Evolutionary conservation across 2,888 invertebrate genomes (phyloP).

Genomic region (Zonitis immaculata): DNA sequence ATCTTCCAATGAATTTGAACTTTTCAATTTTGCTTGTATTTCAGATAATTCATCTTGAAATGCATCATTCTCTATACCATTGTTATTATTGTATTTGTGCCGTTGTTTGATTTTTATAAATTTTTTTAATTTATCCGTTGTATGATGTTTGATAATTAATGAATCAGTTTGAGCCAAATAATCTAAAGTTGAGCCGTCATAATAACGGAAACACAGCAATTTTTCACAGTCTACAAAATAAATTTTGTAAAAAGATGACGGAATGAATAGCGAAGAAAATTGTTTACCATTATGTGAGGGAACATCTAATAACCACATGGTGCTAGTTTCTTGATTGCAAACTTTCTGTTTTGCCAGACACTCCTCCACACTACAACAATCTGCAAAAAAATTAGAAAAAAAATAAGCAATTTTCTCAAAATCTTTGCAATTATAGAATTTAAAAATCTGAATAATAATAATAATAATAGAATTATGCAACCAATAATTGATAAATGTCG

Average conservation of each 20-base stretch:
- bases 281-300: slow-evolving; percentile 62
- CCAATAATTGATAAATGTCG: too few species aligned
- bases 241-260: too few species aligned
- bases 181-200: slow-evolving; percentile 60
- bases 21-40: slow-evolving; percentile 31
- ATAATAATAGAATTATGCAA: too few species aligned
- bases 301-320: slow-evolving; percentile 69
- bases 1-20: slow-evolving; percentile 43
- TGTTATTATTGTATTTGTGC: slow-evolving; percentile 32
- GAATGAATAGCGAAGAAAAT: too few species aligned
- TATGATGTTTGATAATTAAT: slow-evolving; percentile 57
- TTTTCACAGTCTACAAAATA: slow-evolving; percentile 61
- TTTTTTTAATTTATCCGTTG: slow-evolving; percentile 55
- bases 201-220: slow-evolving; percentile 66
- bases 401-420: slow-evolving; percentile 21
- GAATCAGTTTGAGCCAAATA: slow-evolving; percentile 63
- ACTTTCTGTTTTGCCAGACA: slow-evolving; percentile 46
- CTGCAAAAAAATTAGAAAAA: too few species aligned
- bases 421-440: neutral
- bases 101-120: slow-evolving; percentile 50
- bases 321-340: slow-evolving; percentile 56
- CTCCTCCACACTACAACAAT: slow-evolving; percentile 45
- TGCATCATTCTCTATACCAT: slow-evolving; percentile 46
- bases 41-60: slow-evolving; percentile 45
- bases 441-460: too few species aligned